phyloP scores from a whole-genome alignment of 1,140 invertebrate species.

The Mya arenaria region DNA sequence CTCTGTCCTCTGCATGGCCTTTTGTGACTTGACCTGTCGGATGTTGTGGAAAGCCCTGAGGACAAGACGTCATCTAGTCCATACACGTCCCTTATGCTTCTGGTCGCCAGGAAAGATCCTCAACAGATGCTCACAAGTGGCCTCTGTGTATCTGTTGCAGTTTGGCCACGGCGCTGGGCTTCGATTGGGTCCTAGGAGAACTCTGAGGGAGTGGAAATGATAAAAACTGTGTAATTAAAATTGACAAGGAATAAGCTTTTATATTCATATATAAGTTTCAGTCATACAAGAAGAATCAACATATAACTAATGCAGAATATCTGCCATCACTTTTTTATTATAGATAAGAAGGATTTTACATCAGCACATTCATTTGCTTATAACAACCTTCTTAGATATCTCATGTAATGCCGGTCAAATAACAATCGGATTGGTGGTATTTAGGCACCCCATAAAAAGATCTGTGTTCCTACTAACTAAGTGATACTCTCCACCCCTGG shows the following conservation, averaged over 20 bases:
- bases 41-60: conserved; percentile 44
- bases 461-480: conserved; percentile 31
- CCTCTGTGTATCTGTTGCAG: conserved; percentile 60
- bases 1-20: conserved; percentile 41
- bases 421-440: too few relatives aligned
- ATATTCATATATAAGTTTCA: conserved; percentile 8
- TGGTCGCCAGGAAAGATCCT: conserved; percentile 23
- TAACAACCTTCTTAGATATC: too few relatives aligned
- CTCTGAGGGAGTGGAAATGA: conserved; percentile 38
- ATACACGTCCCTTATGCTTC: background rate
- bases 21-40: conserved; percentile 2
- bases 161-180: conserved; percentile 54
- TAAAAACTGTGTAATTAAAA: conserved; percentile 16
- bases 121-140: conserved; percentile 30
- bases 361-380: too few relatives aligned
- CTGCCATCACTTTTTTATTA: too few relatives aligned
- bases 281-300: too few relatives aligned
- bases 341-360: too few relatives aligned
- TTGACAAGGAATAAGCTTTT: conserved; percentile 6
- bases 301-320: too few relatives aligned
- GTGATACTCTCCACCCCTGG: conserved; percentile 26
- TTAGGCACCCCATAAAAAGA: too few relatives aligned
- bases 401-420: too few relatives aligned
- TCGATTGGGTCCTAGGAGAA: conserved; percentile 54
- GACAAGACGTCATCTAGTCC: conserved; percentile 42